phyloP scores from a whole-genome alignment of 2,888 invertebrate species.

The Drosophila mimica region DNA sequence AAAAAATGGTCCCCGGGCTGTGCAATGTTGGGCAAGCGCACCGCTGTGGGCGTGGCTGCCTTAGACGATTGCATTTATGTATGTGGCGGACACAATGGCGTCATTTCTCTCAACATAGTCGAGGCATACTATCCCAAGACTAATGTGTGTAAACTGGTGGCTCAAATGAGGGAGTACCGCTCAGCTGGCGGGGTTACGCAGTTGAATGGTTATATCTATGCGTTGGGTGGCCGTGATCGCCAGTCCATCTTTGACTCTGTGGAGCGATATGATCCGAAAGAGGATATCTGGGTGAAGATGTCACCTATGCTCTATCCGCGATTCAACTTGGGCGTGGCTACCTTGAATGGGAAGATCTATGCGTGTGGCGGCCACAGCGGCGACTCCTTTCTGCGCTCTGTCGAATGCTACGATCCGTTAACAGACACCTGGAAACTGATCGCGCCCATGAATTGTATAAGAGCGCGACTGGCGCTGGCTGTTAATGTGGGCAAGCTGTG shows the following conservation, averaged over 20 bases:
- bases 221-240: constrained; percentile 95
- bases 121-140: constrained; percentile 91
- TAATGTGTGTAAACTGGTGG: constrained; percentile 89
- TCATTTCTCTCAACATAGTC: constrained; percentile 92
- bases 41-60: constrained; percentile 92
- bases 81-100: constrained; percentile 94
- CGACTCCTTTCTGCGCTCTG: constrained; percentile 91
- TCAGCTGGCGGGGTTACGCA: constrained; percentile 91
- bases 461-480: constrained; percentile 92
- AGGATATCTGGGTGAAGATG: constrained; percentile 90
- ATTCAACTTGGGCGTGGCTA: constrained; percentile 94
- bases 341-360: constrained; percentile 92
- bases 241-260: constrained; percentile 94
- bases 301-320: constrained; percentile 92
- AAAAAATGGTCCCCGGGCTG: constrained; percentile 91
- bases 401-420: constrained; percentile 92
- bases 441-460: constrained; percentile 92
- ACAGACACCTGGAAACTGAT: constrained; percentile 91
- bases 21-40: constrained; percentile 91
- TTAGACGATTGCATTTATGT: constrained; percentile 92
- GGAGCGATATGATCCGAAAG: constrained; percentile 91
- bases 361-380: constrained; percentile 95
- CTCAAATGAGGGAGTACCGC: constrained; percentile 85
- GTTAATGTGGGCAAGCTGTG: constrained; percentile 93
- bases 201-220: constrained; percentile 89